Percentiles rank a stretch among this genome's conserved stretches.
These are phyloP conservation scores for Diuraphis noxia DNA, from an alignment of 1,140 invertebrate species.

Conservation along the genomic window DNA sequence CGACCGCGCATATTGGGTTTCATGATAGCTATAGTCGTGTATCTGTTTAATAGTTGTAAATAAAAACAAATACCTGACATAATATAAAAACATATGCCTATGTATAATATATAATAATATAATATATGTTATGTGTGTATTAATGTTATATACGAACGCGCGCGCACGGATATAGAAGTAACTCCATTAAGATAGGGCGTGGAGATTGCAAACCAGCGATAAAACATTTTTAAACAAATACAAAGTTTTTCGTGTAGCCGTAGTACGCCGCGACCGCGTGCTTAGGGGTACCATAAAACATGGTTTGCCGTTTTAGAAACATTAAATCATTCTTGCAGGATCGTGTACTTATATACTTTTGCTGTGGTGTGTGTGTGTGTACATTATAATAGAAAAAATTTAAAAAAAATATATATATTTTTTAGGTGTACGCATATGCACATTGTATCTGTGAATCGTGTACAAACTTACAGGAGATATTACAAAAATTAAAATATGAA, in stretches of 20 bases:
- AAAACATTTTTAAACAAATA: slow-evolving; percentile 37
- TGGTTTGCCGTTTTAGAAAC: slow-evolving; percentile 22
- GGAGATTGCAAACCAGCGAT: slow-evolving; percentile 39
- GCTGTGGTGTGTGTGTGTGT: background rate
- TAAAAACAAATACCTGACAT: slow-evolving; percentile 4
- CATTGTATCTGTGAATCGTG: background rate
- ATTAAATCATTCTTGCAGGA: slow-evolving; percentile 25
- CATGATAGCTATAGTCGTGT: background rate
- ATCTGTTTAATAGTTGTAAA: background rate
- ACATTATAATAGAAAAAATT: slow-evolving; percentile 2
- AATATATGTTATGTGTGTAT: background rate
- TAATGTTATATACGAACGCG: background rate
- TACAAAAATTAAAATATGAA: background rate
- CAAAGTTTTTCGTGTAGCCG: slow-evolving; percentile 36
- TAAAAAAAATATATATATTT: background rate
- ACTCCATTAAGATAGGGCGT: slow-evolving; percentile 32
- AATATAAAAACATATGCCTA: background rate
- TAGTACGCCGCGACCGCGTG: background rate
- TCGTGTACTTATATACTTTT: background rate
- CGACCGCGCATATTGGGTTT: background rate
- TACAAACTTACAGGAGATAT: background rate
- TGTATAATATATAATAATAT: background rate
- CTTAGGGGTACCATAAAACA: slow-evolving; percentile 35
- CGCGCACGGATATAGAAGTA: background rate
- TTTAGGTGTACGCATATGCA: background rate